These are phyloP conservation scores for Anoplopoma fimbria DNA, from an alignment of 2,113 vertebrate genomes.

Conservation along the genomic window DNA sequence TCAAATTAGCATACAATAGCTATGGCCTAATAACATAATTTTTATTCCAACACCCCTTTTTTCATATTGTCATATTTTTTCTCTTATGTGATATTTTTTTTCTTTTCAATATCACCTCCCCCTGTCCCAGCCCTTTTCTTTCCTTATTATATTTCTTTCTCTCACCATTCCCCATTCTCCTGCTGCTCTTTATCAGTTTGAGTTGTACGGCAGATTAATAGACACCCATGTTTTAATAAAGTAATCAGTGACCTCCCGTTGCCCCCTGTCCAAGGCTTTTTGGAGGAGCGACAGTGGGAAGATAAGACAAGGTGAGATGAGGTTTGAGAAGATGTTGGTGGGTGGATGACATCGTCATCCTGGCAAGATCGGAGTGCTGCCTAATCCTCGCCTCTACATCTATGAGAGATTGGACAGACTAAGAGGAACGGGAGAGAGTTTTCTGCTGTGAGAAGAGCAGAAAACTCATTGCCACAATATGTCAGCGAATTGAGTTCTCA, in stretches of 20 bases:
- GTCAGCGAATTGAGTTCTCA: constrained; percentile 53
- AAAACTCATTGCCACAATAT: constrained; percentile 23
- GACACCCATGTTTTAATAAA: constrained; percentile 77
- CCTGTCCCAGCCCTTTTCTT: not conserved
- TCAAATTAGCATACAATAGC: too few species aligned
- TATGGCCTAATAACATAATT: too few species aligned
- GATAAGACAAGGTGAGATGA: constrained; percentile 33
- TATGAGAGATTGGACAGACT: constrained; percentile 12
- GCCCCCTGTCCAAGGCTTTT: constrained; percentile 35
- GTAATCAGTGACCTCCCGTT: constrained; percentile 49
- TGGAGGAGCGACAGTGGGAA: constrained; percentile 32
- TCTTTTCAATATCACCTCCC: constrained; percentile 1
- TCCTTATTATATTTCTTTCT: constrained; percentile 23
- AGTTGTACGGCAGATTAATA: constrained; percentile 67
- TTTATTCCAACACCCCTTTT: too few species aligned
- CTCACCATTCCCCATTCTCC: constrained; percentile 1
- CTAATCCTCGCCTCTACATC: constrained; percentile 37
- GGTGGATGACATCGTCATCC: constrained; percentile 13
- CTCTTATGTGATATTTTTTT: not conserved
- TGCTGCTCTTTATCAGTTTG: constrained; percentile 15
- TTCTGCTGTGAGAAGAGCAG: not conserved
- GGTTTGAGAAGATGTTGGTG: not conserved
- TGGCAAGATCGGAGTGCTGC: constrained; percentile 23
- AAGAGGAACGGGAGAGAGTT: not conserved
- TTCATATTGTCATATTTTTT: too few species aligned